These are phyloP conservation scores for Trachymyrmex cornetzi DNA, from an alignment of 1,140 invertebrate genomes.

Conservation along the genomic window DNA sequence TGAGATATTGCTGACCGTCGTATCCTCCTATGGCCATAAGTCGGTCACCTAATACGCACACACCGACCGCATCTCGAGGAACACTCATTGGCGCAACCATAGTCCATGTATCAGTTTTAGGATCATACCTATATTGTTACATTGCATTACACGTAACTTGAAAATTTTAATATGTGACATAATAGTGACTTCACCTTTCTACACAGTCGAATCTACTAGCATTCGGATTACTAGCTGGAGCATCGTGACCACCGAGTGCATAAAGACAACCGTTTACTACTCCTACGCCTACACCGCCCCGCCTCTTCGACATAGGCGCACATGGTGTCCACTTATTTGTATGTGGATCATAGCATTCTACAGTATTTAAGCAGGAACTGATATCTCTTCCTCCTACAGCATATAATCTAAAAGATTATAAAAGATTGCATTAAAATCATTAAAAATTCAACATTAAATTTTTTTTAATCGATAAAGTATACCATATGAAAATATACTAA, in stretches of 20 bases:
- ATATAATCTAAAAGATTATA: conserved; percentile 90
- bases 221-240: conserved; percentile 93
- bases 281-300: conserved; percentile 96
- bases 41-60: conserved; percentile 95
- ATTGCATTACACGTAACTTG: background rate
- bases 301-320: conserved; percentile 94
- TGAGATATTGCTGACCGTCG: conserved; percentile 97
- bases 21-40: conserved; percentile 97
- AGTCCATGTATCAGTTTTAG: conserved; percentile 95
- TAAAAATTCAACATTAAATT: conserved; percentile 15
- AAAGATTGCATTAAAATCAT: conserved; percentile 30
- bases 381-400: conserved; percentile 97
- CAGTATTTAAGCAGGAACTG: conserved; percentile 95
- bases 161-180: background rate
- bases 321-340: conserved; percentile 96
- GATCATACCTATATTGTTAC: conserved; percentile 88
- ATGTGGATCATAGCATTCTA: conserved; percentile 97
- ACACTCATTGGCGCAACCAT: conserved; percentile 94
- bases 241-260: conserved; percentile 96
- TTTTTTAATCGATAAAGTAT: conserved; percentile 50
- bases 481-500: conserved; percentile 38
- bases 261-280: conserved; percentile 94
- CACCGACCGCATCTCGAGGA: conserved; percentile 96
- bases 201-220: conserved; percentile 95
- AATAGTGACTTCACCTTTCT: conserved; percentile 91